Evolutionary conservation across 2,888 invertebrate genomes (phyloP).

Genomic region (Penaeus monodon): DNA sequence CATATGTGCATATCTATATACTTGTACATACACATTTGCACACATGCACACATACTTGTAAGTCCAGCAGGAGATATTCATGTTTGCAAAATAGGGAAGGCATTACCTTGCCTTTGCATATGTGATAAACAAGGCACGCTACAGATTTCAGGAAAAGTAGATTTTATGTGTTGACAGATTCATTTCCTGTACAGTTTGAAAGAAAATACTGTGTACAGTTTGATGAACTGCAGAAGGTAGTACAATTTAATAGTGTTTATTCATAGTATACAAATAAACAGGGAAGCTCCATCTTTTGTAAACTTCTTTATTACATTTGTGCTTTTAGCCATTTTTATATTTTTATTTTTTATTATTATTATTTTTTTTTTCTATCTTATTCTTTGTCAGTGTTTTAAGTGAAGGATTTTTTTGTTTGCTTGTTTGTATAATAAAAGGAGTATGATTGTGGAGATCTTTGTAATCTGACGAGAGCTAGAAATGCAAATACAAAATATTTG

Average conservation of each 20-base stretch:
- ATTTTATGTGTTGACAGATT: too few species aligned
- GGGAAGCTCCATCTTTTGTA: conserved; percentile 1
- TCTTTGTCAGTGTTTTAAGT: not conserved
- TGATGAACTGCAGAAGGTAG: too few species aligned
- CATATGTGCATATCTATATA: not conserved
- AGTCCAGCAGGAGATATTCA: conserved; percentile 4
- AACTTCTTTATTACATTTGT: not conserved
- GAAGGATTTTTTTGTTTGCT: not conserved
- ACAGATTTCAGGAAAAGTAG: too few species aligned
- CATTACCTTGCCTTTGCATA: not conserved
- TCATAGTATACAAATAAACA: not conserved
- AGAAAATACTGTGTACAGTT: too few species aligned
- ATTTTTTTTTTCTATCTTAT: not conserved
- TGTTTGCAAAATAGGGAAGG: not conserved
- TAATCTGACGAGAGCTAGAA: too few species aligned
- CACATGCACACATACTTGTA: not conserved
- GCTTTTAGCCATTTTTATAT: not conserved
- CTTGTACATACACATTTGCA: not conserved
- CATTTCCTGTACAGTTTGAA: too few species aligned
- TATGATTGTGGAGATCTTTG: not conserved
- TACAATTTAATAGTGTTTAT: too few species aligned
- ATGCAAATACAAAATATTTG: too few species aligned
- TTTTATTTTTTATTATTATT: not conserved
- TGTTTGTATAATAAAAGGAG: not conserved
- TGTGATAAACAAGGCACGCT: too few species aligned